Evolutionary conservation across 2,797 vertebrate genomes (phyloP).

Genomic region (Stomatorhinus walkeri): DNA sequence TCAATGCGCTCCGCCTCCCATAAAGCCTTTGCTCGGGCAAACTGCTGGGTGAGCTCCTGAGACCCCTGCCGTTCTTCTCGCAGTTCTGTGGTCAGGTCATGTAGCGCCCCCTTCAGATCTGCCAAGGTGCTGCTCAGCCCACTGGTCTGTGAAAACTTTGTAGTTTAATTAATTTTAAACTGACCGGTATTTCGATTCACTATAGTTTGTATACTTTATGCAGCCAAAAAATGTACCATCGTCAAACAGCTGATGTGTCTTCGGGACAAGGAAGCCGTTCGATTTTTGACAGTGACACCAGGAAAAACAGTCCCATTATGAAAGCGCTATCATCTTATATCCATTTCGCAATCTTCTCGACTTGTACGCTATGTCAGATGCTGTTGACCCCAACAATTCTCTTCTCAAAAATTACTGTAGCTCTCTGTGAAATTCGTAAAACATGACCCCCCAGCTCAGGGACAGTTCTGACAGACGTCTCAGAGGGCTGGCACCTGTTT

Average conservation of each 20-base stretch:
- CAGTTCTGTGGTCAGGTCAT: constrained; percentile 84
- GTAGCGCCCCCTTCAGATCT: constrained; percentile 82
- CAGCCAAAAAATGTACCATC: not conserved
- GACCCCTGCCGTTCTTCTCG: constrained; percentile 80
- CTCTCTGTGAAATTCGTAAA: not conserved
- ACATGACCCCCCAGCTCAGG: not conserved
- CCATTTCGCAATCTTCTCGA: not conserved
- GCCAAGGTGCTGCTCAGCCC: constrained; percentile 80
- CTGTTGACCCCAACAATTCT: not conserved
- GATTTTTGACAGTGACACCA: not conserved
- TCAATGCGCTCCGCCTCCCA: constrained; percentile 92
- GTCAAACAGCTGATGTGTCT: not conserved
- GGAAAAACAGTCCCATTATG: not conserved
- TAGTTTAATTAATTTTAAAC: not conserved
- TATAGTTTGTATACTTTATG: not conserved
- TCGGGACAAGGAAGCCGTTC: not conserved
- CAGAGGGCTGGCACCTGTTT: constrained; percentile 21
- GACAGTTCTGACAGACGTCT: not conserved
- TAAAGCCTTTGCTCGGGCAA: constrained; percentile 90
- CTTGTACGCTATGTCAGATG: not conserved
- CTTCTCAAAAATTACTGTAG: not conserved
- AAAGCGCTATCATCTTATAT: not conserved
- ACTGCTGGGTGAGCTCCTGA: constrained; percentile 90
- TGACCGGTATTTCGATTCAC: not conserved
- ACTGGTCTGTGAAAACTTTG: constrained; percentile 61